Evolutionary conservation across 64 coral and sea anemone species (phyloP).

Genomic region (Hydrozoanthus tunicans): DNA sequence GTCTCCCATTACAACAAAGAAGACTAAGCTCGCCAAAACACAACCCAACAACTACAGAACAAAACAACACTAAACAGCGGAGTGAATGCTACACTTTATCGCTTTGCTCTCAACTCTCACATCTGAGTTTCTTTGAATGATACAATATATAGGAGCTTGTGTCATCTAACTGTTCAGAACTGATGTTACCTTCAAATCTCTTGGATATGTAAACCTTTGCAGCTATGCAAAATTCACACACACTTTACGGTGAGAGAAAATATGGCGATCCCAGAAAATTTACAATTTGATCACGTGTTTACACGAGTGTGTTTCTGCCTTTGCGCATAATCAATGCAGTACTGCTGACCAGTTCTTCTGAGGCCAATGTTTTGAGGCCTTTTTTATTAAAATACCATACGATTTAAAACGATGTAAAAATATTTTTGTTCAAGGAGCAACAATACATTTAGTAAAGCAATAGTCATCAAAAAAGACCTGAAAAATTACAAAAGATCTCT

Average conservation of each 20-base stretch:
- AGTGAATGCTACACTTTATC: background rate
- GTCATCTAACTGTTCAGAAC: background rate
- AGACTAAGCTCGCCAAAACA: background rate
- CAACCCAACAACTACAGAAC: conserved; percentile 26
- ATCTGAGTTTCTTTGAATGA: background rate
- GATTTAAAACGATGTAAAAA: background rate
- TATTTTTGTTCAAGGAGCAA: too few species aligned
- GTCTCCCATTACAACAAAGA: conserved; percentile 28
- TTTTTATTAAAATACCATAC: background rate
- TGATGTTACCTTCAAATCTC: conserved; percentile 40
- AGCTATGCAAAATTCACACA: conserved; percentile 50
- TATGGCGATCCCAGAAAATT: conserved; percentile 64
- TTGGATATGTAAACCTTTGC: conserved; percentile 31
- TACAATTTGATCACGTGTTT: conserved; percentile 65
- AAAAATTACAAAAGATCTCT: too few species aligned
- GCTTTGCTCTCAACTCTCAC: background rate
- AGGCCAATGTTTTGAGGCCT: too few species aligned
- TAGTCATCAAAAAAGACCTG: too few species aligned
- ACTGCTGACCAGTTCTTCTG: conserved; percentile 26
- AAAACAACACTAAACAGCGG: background rate
- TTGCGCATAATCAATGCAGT: conserved; percentile 27
- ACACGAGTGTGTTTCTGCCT: background rate
- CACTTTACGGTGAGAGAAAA: conserved; percentile 53
- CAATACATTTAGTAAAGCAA: too few species aligned
- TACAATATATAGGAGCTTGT: background rate